Evolutionary conservation across 2,113 vertebrate species (phyloP), one percentile per base, ranked within the genome.

Genomic region (Taurulus bubalis): DNA sequence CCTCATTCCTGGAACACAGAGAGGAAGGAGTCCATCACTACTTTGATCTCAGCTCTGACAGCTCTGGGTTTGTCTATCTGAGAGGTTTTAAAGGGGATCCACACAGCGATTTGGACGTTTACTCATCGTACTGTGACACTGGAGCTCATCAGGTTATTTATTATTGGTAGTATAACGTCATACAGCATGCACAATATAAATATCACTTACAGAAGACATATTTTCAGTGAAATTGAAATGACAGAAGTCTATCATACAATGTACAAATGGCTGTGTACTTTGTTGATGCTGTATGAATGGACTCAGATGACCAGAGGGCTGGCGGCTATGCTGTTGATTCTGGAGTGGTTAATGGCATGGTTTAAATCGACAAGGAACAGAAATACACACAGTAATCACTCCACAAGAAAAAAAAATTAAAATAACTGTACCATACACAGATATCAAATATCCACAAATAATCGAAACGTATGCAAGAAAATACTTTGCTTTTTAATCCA

Each of bases 1-100:
- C 53, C 12, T 77, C 64, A 77, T 53, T 77, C 75, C 75, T 77
- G 53, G 45, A 77, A 77, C 64, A 77, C 64, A 77, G 0, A 75
- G 10, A 45, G 18, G 24, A 66, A 66, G 0, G 14, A 59, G 26
- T 8, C 26, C 14, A 14, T 76, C 26, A 56, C 1, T 40, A 11
- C n/a, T 36, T 56, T 53, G 20, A 32, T 30, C 45, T 34, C 28
- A 69, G 45, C 2, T 68, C 18, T 8, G 4, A 51, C 28, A n/a
- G n/a, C n/a, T n/a, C n/a, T n/a, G n/a, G n/a, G n/a, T n/a, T n/a
- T n/a, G n/a, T n/a, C n/a, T n/a, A n/a, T n/a, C n/a, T n/a, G n/a
- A n/a, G n/a, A n/a, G n/a, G 20, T 20, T 38, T 26, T 24, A 20
- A 3, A 26, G 24, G n/a, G 22, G 53, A 53, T 53, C 18, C 40